These are phyloP conservation scores for Macheiramphus alcinus DNA, from an alignment of 2,113 vertebrate genomes.

Conservation along the genomic window DNA sequence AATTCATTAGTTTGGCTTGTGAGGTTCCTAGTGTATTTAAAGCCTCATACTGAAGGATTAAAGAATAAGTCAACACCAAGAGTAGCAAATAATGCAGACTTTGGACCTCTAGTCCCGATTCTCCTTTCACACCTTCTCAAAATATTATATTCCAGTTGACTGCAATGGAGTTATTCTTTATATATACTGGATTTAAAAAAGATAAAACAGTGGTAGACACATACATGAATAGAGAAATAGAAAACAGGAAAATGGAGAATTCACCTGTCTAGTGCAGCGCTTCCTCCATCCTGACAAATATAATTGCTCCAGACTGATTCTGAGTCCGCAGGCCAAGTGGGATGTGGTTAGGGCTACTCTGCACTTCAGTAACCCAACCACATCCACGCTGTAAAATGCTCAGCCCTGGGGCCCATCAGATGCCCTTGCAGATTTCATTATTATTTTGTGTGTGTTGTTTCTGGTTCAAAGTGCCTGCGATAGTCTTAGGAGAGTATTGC, in stretches of 20 bases:
- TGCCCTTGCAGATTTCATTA: neutral
- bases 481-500: neutral
- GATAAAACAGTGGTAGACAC: neutral
- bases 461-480: neutral
- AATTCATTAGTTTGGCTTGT: neutral
- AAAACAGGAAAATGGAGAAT: neutral
- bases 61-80: neutral
- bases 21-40: neutral
- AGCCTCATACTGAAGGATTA: neutral
- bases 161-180: neutral
- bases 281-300: neutral
- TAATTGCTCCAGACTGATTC: neutral
- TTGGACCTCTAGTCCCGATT: neutral
- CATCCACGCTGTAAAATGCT: neutral
- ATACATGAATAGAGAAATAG: neutral
- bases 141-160: neutral
- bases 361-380: neutral
- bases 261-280: neutral
- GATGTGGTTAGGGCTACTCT: neutral
- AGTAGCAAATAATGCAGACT: neutral
- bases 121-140: neutral
- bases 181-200: neutral
- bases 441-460: neutral
- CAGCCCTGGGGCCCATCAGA: neutral
- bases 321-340: neutral